Conservation (phyloP, 1,140 invertebrate species). For the Drosophila prosaltans region DNA sequence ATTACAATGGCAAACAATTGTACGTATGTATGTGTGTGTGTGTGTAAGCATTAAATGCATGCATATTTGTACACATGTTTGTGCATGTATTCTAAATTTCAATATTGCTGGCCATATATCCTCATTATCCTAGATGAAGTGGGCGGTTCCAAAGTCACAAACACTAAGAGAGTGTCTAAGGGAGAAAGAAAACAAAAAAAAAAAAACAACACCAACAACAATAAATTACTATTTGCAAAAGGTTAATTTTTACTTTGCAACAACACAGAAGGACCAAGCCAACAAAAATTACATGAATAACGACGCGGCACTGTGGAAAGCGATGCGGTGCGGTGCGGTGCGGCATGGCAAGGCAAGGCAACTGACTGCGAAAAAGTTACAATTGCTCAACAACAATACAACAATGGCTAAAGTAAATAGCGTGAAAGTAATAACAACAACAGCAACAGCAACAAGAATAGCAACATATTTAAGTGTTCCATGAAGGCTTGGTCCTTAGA, state of each 20-base stretch:
- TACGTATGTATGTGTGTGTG: not conserved
- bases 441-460: constrained; percentile 44
- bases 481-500: constrained; percentile 24
- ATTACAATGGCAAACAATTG: constrained; percentile 60
- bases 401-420: constrained; percentile 53
- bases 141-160: not conserved
- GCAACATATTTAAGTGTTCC: constrained; percentile 40
- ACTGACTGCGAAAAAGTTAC: constrained; percentile 48
- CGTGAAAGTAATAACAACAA: constrained; percentile 30
- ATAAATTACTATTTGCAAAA: constrained; percentile 81
- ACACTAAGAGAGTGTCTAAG: too few species aligned
- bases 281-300: constrained; percentile 66
- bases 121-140: constrained; percentile 70
- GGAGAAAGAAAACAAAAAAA: not conserved
- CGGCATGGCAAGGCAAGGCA: too few species aligned
- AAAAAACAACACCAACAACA: constrained; percentile 42
- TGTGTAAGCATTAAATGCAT: constrained; percentile 39
- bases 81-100: constrained; percentile 31
- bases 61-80: not conserved
- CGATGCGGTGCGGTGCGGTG: not conserved
- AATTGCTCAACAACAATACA: constrained; percentile 59
- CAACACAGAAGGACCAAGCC: constrained; percentile 31
- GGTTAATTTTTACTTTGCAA: constrained; percentile 73
- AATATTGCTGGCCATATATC: constrained; percentile 55
- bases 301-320: constrained; percentile 8